phyloP scores from a whole-genome alignment of 2,888 invertebrate species.

The Drosophila demipolita region DNA sequence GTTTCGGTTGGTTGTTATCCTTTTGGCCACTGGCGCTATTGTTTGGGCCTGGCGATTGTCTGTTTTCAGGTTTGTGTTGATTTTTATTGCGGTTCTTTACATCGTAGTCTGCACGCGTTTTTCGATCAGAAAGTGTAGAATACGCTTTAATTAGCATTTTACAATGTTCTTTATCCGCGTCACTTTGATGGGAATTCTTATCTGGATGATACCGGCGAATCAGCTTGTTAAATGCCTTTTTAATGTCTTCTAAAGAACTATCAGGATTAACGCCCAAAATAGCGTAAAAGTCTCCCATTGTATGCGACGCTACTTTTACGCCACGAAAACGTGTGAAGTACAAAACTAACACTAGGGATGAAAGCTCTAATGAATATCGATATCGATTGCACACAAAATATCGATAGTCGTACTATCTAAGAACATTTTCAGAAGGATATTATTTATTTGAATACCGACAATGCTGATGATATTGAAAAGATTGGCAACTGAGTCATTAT shows the following conservation, averaged over 20 bases:
- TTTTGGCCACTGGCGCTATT: not conserved
- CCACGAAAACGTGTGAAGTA: no score
- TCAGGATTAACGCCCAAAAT: conserved; percentile 15
- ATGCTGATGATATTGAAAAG: conserved; percentile 97
- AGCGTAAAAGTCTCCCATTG: conserved; percentile 10
- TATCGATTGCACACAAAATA: no score
- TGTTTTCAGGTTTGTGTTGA: not conserved
- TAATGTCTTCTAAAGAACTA: conserved; percentile 7
- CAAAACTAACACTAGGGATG: not conserved
- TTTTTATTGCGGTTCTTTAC: not conserved
- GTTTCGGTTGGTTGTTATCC: not conserved
- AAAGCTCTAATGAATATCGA: not conserved
- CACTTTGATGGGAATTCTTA: conserved; percentile 12
- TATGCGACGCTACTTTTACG: no score
- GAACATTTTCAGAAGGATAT: conserved; percentile 95
- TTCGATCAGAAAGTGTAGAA: not conserved
- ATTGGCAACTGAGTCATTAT: conserved; percentile 87
- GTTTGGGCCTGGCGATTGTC: not conserved
- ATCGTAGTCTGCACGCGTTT: not conserved
- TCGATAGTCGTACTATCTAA: no score
- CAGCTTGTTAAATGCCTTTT: conserved; percentile 4
- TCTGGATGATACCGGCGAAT: conserved; percentile 35
- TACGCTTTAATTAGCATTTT: conserved; percentile 2
- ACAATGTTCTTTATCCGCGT: not conserved
- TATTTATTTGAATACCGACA: conserved; percentile 92